These are phyloP conservation scores for Dromius quadrimaculatus DNA, from an alignment of 2,888 invertebrate species.

Conservation along the genomic window DNA sequence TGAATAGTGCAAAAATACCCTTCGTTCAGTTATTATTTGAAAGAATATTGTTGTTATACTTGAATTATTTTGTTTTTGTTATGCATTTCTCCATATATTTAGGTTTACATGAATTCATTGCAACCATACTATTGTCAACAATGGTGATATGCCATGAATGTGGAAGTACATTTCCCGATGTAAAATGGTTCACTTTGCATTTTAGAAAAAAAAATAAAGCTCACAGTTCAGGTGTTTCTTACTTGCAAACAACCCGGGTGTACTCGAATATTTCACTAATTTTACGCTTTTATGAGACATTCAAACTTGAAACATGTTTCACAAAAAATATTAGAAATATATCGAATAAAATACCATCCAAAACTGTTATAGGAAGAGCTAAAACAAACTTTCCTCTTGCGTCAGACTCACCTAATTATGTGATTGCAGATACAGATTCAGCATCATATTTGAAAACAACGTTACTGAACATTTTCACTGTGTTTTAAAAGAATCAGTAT, in stretches of 20 bases:
- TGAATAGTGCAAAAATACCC: too few relatives aligned
- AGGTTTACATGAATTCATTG: too few relatives aligned
- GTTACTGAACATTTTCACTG: constrained; percentile 17
- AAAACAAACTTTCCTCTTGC: too few relatives aligned
- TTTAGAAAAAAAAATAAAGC: constrained; percentile 41
- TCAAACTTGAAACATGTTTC: constrained; percentile 46
- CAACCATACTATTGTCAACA: too few relatives aligned
- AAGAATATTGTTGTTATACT: too few relatives aligned
- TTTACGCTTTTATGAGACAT: constrained; percentile 50
- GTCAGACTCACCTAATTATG: too few relatives aligned
- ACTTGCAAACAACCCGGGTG: constrained; percentile 50
- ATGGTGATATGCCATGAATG: constrained; percentile 50
- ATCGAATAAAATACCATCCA: not conserved
- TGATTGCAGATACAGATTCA: too few relatives aligned
- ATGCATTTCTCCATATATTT: too few relatives aligned
- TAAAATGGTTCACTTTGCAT: constrained; percentile 46
- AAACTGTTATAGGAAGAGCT: not conserved
- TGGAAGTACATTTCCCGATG: constrained; percentile 27
- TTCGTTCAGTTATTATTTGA: too few relatives aligned
- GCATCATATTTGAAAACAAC: not conserved
- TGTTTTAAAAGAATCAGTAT: constrained; percentile 27
- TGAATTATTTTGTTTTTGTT: too few relatives aligned
- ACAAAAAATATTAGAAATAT: constrained; percentile 19
- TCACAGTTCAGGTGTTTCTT: constrained; percentile 35
- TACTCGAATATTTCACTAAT: constrained; percentile 48